Evolutionary conservation across 2,113 vertebrate species (phyloP).

Genomic region (Beaufortia kweichowensis): DNA sequence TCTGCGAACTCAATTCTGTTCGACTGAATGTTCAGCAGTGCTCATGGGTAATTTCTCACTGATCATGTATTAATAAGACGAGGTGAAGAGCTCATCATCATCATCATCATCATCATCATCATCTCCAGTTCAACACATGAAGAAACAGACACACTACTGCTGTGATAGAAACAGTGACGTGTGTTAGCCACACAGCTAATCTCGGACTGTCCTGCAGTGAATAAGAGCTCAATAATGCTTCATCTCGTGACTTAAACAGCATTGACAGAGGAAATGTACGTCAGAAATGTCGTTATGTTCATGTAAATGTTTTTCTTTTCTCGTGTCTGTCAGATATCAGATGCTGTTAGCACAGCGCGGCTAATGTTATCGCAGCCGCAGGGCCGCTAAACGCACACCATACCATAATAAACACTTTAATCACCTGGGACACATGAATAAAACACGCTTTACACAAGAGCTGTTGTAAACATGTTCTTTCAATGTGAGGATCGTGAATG

Average conservation of each 20-base stretch:
- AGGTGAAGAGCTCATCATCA: neutral
- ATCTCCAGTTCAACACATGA: too few species aligned
- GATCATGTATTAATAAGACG: too few species aligned
- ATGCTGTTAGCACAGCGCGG: constrained; percentile 21
- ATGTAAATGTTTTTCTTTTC: neutral
- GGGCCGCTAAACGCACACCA: constrained; percentile 19
- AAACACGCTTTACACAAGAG: neutral
- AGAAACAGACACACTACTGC: neutral
- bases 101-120: too few species aligned
- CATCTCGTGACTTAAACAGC: neutral
- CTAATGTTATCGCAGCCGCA: constrained; percentile 21
- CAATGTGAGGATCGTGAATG: constrained; percentile 6
- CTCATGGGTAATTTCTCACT: too few species aligned
- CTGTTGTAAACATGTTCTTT: neutral
- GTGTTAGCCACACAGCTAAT: constrained; percentile 20
- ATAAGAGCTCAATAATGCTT: neutral
- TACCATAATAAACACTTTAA: neutral
- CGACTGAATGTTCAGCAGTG: too few species aligned
- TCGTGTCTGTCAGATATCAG: neutral
- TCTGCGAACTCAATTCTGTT: too few species aligned
- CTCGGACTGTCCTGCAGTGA: neutral
- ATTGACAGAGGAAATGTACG: neutral
- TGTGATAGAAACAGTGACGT: constrained; percentile 28
- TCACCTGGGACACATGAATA: neutral
- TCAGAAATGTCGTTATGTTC: neutral